Base-by-base conservation (phyloP, 2,797 vertebrate species). In the Xiphophorus birchmanni region DNA sequence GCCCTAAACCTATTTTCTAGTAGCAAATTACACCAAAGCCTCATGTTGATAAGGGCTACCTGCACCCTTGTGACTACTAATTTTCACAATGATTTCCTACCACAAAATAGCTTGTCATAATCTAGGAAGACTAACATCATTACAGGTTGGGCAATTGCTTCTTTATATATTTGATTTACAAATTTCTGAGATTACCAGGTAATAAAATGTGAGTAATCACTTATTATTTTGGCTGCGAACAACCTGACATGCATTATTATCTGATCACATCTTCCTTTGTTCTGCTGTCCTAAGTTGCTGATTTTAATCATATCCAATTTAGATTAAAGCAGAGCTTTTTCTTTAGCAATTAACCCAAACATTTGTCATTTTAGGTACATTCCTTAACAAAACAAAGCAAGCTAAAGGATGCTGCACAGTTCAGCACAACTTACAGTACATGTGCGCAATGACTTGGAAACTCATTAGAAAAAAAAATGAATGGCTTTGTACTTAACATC, bases 261-360 rank as follows among this genome's bases (percentile, higher is more conserved):
- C 72, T 82, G 74, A 73, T 75, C 0, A 85, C 67, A 81, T 80
- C 67, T 73, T 82, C 52, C 42, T 84, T 42, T 35, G 48, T 69
- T 83, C 71, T 79, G 78, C 73, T 5, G 35, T 32, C 4, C 58
- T 88, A 83, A 86, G 88, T 85, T 83, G 42, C 81, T 86, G 35
- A 81, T 87, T 89, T 86, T 40, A 84, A 71, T 84, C 86, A 80
- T 0, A 82, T 79, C 79, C 73, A 73, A 84, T 78, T 54, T 74
- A 73, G 86, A 90, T 76, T 82, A 69, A 84, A 5, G 69, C 73
- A 84, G 45, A 82, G 48, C 42, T 77, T 86, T 87, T 87, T 72
- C 63, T 80, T 45, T 35, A 8, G 40, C 10, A 15, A 84, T 85
- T 84, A 80, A 89, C 81, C 67, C 74, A 47, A 52, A 76, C 72